Percentiles rank a stretch among this genome's conserved stretches.
Evolutionary conservation across 2,888 invertebrate species (phyloP).

Genomic region (Ferrisia virgata): DNA sequence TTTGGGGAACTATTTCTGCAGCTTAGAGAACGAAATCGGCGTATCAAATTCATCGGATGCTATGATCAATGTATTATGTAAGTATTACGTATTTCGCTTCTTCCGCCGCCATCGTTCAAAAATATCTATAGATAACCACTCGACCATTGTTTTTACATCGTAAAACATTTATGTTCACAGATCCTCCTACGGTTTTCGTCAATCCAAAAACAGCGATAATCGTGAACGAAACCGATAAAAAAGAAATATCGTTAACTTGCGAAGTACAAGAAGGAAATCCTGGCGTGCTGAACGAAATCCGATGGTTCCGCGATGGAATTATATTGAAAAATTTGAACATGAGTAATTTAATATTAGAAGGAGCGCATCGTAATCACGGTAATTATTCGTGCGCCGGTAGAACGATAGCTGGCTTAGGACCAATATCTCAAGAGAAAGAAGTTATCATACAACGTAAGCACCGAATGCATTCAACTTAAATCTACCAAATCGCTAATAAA

Average conservation of each 20-base stretch:
- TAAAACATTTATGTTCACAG: no score
- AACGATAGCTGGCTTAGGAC: conserved; percentile 77
- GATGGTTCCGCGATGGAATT: conserved; percentile 80
- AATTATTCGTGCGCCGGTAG: conserved; percentile 90
- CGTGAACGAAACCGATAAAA: conserved; percentile 41
- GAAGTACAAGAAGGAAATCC: conserved; percentile 42
- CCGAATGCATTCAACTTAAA: no score
- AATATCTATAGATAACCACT: no score
- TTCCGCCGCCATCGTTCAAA: neutral
- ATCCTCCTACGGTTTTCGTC: conserved; percentile 30
- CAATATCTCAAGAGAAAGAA: conserved; percentile 71
- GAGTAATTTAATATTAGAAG: conserved; percentile 76
- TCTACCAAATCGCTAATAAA: no score
- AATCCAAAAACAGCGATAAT: neutral
- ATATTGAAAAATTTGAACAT: conserved; percentile 56
- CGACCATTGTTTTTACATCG: no score
- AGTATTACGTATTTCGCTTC: neutral
- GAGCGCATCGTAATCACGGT: conserved; percentile 86
- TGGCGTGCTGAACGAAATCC: conserved; percentile 41
- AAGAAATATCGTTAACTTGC: conserved; percentile 45
- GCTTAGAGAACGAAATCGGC: neutral
- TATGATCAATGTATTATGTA: conserved; percentile 27
- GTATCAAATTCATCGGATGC: conserved; percentile 21
- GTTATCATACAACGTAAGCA: conserved; percentile 77
- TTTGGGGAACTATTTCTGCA: conserved; percentile 30